Conservation (phyloP, 2,113 vertebrate species). For the Notarius quadriscutis region DNA sequence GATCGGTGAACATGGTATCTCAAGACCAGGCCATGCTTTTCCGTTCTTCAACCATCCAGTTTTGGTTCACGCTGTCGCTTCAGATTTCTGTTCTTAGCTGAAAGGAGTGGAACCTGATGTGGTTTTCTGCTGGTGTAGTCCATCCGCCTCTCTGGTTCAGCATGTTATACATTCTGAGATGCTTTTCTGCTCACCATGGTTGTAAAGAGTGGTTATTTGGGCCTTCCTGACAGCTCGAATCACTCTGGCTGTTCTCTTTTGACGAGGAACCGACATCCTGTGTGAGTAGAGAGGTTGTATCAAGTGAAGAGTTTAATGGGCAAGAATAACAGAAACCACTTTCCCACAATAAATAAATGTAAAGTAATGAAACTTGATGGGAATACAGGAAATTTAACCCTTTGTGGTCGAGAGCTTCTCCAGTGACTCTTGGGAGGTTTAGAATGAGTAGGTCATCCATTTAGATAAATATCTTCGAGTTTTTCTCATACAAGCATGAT, state of each 20-base stretch:
- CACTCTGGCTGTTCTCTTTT: background rate
- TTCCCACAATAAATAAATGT: background rate
- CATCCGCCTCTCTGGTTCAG: too few species aligned
- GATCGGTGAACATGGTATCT: background rate
- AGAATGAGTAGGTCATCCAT: too few species aligned
- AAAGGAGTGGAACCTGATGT: background rate
- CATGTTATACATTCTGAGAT: too few species aligned
- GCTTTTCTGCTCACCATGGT: background rate
- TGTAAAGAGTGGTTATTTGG: background rate
- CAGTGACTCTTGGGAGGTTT: too few species aligned
- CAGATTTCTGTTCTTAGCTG: background rate
- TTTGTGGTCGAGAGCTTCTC: too few species aligned
- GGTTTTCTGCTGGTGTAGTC: background rate
- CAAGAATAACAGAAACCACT: background rate
- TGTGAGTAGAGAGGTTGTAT: background rate
- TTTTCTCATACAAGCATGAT: too few species aligned
- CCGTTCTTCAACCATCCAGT: background rate
- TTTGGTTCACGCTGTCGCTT: background rate
- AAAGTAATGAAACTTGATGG: background rate
- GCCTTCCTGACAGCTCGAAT: background rate
- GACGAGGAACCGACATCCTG: background rate
- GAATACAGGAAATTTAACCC: too few species aligned
- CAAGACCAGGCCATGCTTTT: background rate
- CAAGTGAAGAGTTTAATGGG: background rate
- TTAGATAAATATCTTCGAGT: too few species aligned